These are phyloP conservation scores for Todiramphus chloris DNA, from an alignment of 2,113 vertebrate species.

Conservation along the genomic window DNA sequence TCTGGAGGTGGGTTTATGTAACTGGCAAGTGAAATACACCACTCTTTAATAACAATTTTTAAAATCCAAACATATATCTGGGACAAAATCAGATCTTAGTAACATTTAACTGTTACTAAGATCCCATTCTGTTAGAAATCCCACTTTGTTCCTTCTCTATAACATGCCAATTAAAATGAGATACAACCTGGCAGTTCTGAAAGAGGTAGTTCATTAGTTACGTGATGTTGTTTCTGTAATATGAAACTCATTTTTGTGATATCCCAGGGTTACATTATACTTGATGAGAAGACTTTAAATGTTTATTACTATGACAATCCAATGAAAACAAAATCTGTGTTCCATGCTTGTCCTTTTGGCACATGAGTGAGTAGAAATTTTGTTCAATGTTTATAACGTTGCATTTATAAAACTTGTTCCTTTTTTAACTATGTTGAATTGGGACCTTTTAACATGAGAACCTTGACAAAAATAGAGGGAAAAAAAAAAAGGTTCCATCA, in stretches of 20 bases:
- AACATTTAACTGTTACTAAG: neutral
- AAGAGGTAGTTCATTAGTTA: neutral
- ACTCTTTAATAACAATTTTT: neutral
- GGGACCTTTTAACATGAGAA: neutral
- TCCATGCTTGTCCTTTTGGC: neutral
- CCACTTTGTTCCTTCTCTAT: neutral
- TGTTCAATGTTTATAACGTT: neutral
- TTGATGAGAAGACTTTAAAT: neutral
- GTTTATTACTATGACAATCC: neutral
- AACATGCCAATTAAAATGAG: neutral
- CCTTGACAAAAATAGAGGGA: neutral
- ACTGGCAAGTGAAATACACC: neutral
- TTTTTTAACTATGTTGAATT: neutral
- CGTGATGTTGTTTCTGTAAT: neutral
- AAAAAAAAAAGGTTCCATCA: neutral
- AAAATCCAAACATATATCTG: neutral
- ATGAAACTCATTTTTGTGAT: neutral
- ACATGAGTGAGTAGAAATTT: neutral
- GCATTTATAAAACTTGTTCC: neutral
- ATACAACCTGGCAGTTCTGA: neutral
- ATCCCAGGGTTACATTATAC: neutral
- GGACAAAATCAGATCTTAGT: neutral
- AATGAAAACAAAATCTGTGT: neutral
- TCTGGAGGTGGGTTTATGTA: neutral
- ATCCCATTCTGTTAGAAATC: neutral